Base-by-base conservation (phyloP, 1,140 invertebrate species). In the Maconellicoccus hirsutus region DNA sequence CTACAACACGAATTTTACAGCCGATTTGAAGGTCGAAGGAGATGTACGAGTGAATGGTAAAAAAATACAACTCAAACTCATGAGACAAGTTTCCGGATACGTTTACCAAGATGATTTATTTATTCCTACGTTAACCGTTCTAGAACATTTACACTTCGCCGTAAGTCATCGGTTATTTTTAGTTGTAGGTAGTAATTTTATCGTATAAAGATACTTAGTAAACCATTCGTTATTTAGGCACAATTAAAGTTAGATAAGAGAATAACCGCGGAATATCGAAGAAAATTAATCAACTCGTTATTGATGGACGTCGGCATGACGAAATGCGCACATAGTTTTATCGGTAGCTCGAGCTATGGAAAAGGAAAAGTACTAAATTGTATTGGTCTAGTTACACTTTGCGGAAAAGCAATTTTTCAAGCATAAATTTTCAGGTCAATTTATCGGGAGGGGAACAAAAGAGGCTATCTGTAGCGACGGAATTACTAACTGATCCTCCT, bases 21-120 rank as follows among this genome's bases (percentile, higher is more conserved):
- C 70, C n/a, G 25, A 63, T 72, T 70, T 70, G 38, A 59, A 59
- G 29, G 27, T 59, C 26, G 26, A 29, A 26, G 16, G 70, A 70
- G 70, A 61, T 66, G 25, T 27, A 38, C 38, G 66, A 73, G 22
- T 52, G 29, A 70, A 70, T 16, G 29, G 66, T 25, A 66, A 23
- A 26, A 66, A 66, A 66, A 66, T 66, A 25, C 22, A 66, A 10
- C 21, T 66, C 10, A 66, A 66, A 66, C 25, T 25, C 1, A 66
- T 66, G 61, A 66, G 61, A 66, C 61, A 66, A 19, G 25, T 66
- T 39, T 94, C 90, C 72, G 95, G 93, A 0, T 98, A 93, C 79
- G 93, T 98, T 79, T 91, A 97, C 76, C 96, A 98, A 79, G 91
- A 95, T 72, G 92, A 96, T 77, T 81, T 96, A 29, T 96, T 97